These are phyloP conservation scores for Lapara coniferarum DNA, from an alignment of 2,888 invertebrate species.

Conservation along the genomic window DNA sequence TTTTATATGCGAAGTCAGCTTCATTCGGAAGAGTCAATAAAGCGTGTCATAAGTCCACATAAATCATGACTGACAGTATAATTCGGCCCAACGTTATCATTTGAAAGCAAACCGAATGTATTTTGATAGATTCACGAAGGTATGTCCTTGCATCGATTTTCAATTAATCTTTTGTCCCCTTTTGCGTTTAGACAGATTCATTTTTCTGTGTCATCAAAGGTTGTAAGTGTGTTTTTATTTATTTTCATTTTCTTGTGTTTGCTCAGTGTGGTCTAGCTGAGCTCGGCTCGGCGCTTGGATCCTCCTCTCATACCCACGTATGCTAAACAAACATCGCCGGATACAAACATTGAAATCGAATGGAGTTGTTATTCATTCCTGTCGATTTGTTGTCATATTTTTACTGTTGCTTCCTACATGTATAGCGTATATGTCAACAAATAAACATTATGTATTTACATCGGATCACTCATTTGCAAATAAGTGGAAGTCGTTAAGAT, in stretches of 20 bases:
- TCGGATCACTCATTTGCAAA: neutral
- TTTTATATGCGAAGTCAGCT: slow-evolving; percentile 56
- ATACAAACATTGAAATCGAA: slow-evolving; percentile 70
- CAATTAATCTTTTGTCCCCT: slow-evolving; percentile 79
- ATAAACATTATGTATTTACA: slow-evolving; percentile 17
- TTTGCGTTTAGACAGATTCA: slow-evolving; percentile 69
- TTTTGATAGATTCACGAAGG: slow-evolving; percentile 76
- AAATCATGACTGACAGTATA: slow-evolving; percentile 75
- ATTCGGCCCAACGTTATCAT: slow-evolving; percentile 70
- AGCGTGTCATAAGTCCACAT: slow-evolving; percentile 71
- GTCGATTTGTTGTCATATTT: slow-evolving; percentile 56
- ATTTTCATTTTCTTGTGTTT: slow-evolving; percentile 63
- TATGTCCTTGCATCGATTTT: slow-evolving; percentile 75
- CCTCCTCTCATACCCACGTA: slow-evolving; percentile 56
- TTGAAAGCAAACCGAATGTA: slow-evolving; percentile 72
- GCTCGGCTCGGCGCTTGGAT: slow-evolving; percentile 42
- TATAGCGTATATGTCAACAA: slow-evolving; percentile 8
- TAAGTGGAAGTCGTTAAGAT: neutral
- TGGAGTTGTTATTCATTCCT: slow-evolving; percentile 65
- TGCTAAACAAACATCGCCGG: slow-evolving; percentile 66
- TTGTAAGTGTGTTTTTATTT: slow-evolving; percentile 58
- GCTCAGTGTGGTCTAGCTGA: slow-evolving; percentile 35
- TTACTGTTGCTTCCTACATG: slow-evolving; percentile 37
- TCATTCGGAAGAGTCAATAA: slow-evolving; percentile 63
- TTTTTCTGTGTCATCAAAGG: slow-evolving; percentile 60